Evolutionary conservation across 2,888 invertebrate species (phyloP).

Genomic region (Pollenia labialis): DNA sequence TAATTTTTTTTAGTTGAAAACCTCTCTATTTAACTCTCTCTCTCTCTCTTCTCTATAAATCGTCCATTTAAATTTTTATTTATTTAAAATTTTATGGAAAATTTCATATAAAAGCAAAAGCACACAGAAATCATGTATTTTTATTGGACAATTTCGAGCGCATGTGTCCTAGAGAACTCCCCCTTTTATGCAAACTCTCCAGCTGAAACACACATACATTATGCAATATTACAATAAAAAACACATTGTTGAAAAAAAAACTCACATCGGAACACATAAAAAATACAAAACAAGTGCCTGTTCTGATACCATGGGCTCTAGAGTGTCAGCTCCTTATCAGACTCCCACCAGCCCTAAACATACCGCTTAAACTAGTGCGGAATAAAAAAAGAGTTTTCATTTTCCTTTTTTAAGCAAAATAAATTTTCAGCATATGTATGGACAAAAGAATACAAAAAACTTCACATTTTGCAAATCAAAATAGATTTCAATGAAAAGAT

Average conservation of each 20-base stretch:
- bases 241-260: conserved; percentile 66
- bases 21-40: neutral
- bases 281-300: conserved; percentile 56
- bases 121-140: conserved; percentile 64
- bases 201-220: conserved; percentile 32
- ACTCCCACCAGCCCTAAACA: conserved; percentile 57
- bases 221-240: conserved; percentile 67
- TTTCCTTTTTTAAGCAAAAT: conserved; percentile 40
- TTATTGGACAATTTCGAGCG: conserved; percentile 72
- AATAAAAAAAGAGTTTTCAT: conserved; percentile 60
- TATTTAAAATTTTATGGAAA: conserved; percentile 64
- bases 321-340: conserved; percentile 65
- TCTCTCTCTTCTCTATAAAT: neutral
- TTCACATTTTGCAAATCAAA: conserved; percentile 71
- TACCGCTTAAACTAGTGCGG: conserved; percentile 23
- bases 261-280: conserved; percentile 32
- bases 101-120: conserved; percentile 67
- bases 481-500: conserved; percentile 66
- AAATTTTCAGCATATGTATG: conserved; percentile 1
- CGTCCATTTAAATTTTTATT: conserved; percentile 58
- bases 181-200: conserved; percentile 63
- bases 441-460: conserved; percentile 42
- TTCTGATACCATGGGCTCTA: conserved; percentile 27
- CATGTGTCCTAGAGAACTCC: conserved; percentile 71
- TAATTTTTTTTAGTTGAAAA: neutral